Percentiles rank a stretch among this genome's conserved stretches.
Conservation (phyloP, 2,797 vertebrate species). For the Todus mexicanus region DNA sequence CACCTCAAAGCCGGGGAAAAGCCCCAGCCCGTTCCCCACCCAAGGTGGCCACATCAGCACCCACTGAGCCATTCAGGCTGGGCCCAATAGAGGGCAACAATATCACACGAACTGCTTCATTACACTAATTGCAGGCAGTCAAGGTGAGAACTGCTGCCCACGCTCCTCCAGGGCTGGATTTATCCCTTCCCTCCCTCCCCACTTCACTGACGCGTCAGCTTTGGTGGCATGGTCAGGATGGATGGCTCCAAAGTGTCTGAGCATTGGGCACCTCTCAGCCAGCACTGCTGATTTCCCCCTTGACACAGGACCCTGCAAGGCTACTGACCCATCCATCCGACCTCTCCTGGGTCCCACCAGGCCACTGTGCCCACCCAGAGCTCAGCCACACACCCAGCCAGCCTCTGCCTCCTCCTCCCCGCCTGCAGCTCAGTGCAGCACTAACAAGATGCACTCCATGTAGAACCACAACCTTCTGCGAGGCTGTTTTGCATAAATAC, state of each 20-base stretch:
- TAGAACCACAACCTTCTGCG: background rate
- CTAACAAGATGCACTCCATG: background rate
- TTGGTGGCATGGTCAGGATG: background rate
- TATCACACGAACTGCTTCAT: background rate
- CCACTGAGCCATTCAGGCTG: background rate
- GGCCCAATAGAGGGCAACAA: conserved; percentile 61
- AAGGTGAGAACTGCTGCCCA: background rate
- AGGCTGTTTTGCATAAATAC: background rate
- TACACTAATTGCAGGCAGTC: background rate
- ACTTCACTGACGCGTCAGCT: background rate
- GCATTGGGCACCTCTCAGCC: background rate
- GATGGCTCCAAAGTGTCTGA: fast-evolving
- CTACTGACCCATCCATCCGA: background rate
- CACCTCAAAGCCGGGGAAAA: background rate
- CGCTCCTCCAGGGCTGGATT: background rate
- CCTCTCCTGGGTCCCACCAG: background rate
- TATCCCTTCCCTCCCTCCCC: background rate
- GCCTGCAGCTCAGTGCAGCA: background rate
- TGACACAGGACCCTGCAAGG: background rate
- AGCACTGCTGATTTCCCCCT: background rate
- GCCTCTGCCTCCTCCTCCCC: background rate
- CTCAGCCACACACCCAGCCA: background rate
- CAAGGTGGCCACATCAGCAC: fast-evolving
- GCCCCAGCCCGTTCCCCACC: background rate
- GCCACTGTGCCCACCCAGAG: background rate